Base-by-base conservation (phyloP, 2,888 invertebrate species). In the Nyleta sp. region DNA sequence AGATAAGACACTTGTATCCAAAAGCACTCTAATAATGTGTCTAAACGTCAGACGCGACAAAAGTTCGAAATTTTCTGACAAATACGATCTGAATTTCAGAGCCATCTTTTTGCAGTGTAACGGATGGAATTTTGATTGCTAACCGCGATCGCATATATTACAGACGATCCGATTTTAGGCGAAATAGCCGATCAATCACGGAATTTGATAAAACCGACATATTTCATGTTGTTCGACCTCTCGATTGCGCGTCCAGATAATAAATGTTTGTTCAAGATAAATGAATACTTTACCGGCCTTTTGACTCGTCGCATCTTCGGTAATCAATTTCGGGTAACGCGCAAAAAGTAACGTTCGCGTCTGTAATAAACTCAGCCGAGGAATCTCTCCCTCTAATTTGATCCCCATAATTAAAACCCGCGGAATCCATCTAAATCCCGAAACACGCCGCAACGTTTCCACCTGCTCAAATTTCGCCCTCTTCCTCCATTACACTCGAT, bases 401-500 rank as follows among this genome's bases (percentile, higher is more conserved):
- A 57, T 68, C 40, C 20, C 24, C 35, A 28, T 33, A 70, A 59
- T 70, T 50, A 50, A 60, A 71, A 60, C 33, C 52, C 33, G 24
- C 35, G 40, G 53, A 60, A 71, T 44, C 44, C 44, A 17, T 15
- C 40, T 33, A 38, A 57, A 57, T 48, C 38, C 28, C 22, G 44
- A 48, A 57, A 52, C 57, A 57, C 18, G 11, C 35, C 24, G 48
- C 50, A 70, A 40, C 33, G 24, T 10, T 52, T 38, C 52, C 15
- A 52, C 15, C 24, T 20, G 60, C 31, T 50, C 22, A 18, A 50
- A 59, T 59, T 50, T 44, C 53, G 18, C 20, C 42, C 50, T 33
- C 38, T 59, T 44, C 42, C 50, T 48, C 50, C 35, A 71, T 35
- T 71, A 52, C 71, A 71, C 8, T 38, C 42, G 22, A 70, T 70